These are phyloP conservation scores for Agrochola lota DNA, from an alignment of 2,888 invertebrate genomes.

Conservation along the genomic window DNA sequence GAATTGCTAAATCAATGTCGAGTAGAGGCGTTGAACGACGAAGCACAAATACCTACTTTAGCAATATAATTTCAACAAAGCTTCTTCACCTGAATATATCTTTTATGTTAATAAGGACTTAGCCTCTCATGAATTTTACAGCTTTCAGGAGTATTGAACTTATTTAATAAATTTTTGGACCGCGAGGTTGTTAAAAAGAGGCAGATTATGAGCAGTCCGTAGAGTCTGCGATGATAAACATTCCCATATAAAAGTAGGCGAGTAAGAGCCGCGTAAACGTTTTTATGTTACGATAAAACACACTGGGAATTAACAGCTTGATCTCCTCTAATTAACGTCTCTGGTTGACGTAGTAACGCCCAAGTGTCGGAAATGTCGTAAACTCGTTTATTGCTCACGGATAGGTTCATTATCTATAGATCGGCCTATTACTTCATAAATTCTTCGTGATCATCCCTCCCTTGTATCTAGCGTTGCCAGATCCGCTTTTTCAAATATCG, in stretches of 20 bases:
- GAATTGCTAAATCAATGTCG: conserved; percentile 22
- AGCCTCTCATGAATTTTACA: conserved; percentile 30
- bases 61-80: conserved; percentile 14
- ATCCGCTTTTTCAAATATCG: too few species aligned
- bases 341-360: conserved; percentile 31
- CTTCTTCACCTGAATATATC: conserved; percentile 19
- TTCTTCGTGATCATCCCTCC: conserved; percentile 2
- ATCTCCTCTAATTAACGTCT: conserved; percentile 53
- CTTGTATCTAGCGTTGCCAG: background rate
- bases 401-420: conserved; percentile 20
- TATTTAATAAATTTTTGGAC: conserved; percentile 46
- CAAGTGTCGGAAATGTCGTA: conserved; percentile 25
- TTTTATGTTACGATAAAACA: conserved; percentile 57
- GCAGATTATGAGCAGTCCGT: conserved; percentile 37
- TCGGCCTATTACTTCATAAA: conserved; percentile 7
- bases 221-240: conserved; percentile 43
- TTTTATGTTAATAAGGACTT: conserved; percentile 36
- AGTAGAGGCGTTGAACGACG: conserved; percentile 28
- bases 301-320: conserved; percentile 37
- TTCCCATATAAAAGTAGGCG: conserved; percentile 41
- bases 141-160: conserved; percentile 19
- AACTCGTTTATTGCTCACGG: conserved; percentile 29
- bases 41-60: conserved; percentile 9
- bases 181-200: conserved; percentile 22
- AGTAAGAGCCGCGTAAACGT: conserved; percentile 27